Percentiles rank a stretch among this genome's conserved stretches.
Conservation (phyloP, 1,140 invertebrate genomes). For the Penaeus indicus region DNA sequence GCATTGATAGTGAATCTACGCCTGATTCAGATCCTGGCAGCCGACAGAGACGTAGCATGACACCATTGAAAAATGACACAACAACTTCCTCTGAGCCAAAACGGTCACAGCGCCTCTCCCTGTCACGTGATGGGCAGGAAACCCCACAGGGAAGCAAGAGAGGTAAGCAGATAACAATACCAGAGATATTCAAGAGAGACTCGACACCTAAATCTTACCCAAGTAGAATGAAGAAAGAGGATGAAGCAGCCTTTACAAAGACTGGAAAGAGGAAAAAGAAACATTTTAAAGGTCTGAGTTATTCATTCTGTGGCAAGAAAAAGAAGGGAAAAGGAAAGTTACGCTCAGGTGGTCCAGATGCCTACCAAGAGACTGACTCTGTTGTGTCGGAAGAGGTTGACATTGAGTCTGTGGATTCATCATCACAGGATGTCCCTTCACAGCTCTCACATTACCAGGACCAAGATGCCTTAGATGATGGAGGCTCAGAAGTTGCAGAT, state of each 20-base stretch:
- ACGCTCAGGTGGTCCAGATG: slow-evolving; percentile 24
- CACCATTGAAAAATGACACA: slow-evolving; percentile 6
- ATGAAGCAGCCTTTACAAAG: slow-evolving; percentile 40
- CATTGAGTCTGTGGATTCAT: slow-evolving; percentile 56
- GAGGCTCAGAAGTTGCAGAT: slow-evolving; percentile 45
- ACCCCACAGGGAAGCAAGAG: not conserved
- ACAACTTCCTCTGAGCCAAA: slow-evolving; percentile 41
- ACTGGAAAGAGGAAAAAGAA: slow-evolving; percentile 65
- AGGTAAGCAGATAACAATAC: slow-evolving; percentile 21
- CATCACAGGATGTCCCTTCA: slow-evolving; percentile 56
- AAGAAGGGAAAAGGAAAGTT: slow-evolving; percentile 58
- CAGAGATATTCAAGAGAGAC: slow-evolving; percentile 22
- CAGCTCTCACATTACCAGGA: slow-evolving; percentile 38
- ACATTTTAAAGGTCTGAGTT: slow-evolving; percentile 65
- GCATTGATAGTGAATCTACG: slow-evolving; percentile 32
- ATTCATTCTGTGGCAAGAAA: slow-evolving; percentile 64
- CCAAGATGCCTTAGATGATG: slow-evolving; percentile 43
- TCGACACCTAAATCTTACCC: not conserved
- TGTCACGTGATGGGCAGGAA: slow-evolving; percentile 35
- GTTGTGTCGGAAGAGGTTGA: slow-evolving; percentile 59
- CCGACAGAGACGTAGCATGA: slow-evolving; percentile 28
- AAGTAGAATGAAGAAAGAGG: slow-evolving; percentile 15
- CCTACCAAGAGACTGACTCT: slow-evolving; percentile 54
- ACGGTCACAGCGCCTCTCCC: slow-evolving; percentile 31
- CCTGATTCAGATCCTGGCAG: slow-evolving; percentile 24